Base-by-base conservation (phyloP, 2,113 vertebrate species). In the Hippolais icterina region DNA sequence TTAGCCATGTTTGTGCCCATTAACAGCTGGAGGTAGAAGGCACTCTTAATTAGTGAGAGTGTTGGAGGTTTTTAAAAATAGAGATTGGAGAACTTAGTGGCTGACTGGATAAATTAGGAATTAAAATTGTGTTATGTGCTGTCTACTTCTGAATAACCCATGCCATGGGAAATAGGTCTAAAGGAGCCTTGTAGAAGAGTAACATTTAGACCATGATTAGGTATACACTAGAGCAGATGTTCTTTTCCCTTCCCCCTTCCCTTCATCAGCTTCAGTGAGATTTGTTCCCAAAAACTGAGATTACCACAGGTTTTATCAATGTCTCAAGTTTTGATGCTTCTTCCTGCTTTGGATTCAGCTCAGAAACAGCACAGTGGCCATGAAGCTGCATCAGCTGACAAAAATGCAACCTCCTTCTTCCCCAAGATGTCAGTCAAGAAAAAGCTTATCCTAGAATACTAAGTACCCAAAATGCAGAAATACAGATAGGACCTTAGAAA, bases 11-110 rank as follows among this genome's bases (percentile, higher is more conserved):
- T 85, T 93, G 74, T 88, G 49, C 82, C 83, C 70, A 68, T 92
- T 85, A 90, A 63, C 66, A 88, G 91, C 79, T 96, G 89, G 75
- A 85, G 44, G 57, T 85, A 90, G 65, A 93, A 88, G 39, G 20
- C 61, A 90, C 37, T 52, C 41, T 50, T 94, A 92, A 93, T 96
- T 96, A 94, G 61, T 0, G 1, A 82, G 54, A 66, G 42, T 54
- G 47, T 66, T 87, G 65, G 14, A 64, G 7, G 7, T 46, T 87
- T 95, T 90, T 75, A 54, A 90, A 93, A 90, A 92, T 35, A 75
- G 88, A 90, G 9, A 16, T 47, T 83, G 39, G 39, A 90, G 83
- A 82, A 59, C 7, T 75, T 41, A 82, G 52, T 79, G 60, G 5
- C 35, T 93, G 78, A 50, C 39, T 85, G 53, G 92, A 87, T 79